Percentiles rank a stretch among this genome's conserved stretches.
phyloP scores from a whole-genome alignment of 2,888 invertebrate species.

The Orthonychiurus folsomi region DNA sequence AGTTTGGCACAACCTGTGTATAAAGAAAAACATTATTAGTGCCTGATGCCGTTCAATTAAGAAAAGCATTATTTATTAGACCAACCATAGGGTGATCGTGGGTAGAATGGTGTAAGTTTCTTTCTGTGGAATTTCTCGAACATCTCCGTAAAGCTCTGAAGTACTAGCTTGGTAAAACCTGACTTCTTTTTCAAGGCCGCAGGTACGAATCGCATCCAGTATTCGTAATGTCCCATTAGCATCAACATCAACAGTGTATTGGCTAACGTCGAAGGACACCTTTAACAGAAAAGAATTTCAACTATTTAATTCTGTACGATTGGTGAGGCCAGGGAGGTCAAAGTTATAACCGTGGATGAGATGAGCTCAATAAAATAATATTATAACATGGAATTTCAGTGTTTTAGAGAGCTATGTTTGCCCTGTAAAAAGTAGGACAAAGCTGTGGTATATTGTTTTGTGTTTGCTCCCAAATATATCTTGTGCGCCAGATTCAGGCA shows the following conservation, averaged over 20 bases:
- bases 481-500: no score
- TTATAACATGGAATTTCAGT: slow-evolving; percentile 8
- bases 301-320: background rate
- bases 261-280: slow-evolving; percentile 93
- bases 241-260: slow-evolving; percentile 98
- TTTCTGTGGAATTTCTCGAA: slow-evolving; percentile 81
- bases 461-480: no score
- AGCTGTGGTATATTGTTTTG: no score
- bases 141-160: slow-evolving; percentile 89
- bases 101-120: slow-evolving; percentile 94
- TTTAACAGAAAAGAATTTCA: slow-evolving; percentile 42
- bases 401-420: background rate
- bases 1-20: slow-evolving; percentile 81
- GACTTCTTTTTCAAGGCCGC: slow-evolving; percentile 67
- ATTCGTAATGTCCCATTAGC: slow-evolving; percentile 86
- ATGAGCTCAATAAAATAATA: slow-evolving; percentile 10
- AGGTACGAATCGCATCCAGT: slow-evolving; percentile 83
- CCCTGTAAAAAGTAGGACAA: no score
- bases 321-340: no score
- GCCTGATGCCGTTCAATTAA: background rate
- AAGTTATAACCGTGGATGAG: no score
- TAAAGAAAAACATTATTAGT: slow-evolving; percentile 8
- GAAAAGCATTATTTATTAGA: no score
- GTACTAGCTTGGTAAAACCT: slow-evolving; percentile 94
- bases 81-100: slow-evolving; percentile 94